Conservation (phyloP, 2,797 vertebrate species). For the Bradypus variegatus region DNA sequence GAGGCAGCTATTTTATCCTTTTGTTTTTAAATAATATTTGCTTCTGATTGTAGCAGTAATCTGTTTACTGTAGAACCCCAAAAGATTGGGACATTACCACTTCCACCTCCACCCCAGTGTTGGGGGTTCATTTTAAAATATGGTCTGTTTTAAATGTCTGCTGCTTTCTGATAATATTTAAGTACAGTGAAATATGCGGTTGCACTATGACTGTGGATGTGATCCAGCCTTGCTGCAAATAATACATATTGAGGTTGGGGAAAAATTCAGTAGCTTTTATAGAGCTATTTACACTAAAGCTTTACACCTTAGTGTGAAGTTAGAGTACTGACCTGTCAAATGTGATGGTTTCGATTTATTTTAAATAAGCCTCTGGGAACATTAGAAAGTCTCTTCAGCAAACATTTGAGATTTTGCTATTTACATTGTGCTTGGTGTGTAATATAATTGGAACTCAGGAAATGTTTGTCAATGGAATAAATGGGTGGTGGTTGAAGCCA, state of each 20-base stretch:
- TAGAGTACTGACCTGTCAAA: neutral
- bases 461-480: conserved; percentile 5
- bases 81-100: neutral
- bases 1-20: too few relatives aligned
- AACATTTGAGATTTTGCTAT: neutral
- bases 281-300: too few relatives aligned
- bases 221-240: neutral
- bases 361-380: neutral
- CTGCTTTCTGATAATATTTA: conserved; percentile 18
- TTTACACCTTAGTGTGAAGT: too few relatives aligned
- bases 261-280: neutral
- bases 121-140: neutral
- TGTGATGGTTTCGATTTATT: conserved; percentile 7
- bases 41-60: conserved; percentile 15
- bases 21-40: conserved; percentile 33
- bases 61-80: neutral
- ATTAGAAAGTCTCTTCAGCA: neutral
- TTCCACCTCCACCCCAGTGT: neutral
- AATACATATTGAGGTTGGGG: neutral
- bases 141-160: neutral
- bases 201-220: neutral
- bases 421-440: neutral
- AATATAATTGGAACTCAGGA: neutral
- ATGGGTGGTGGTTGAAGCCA: neutral
- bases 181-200: neutral